Evolutionary conservation across 2,888 invertebrate genomes (phyloP).

Genomic region (Drosophila kambysellisi): DNA sequence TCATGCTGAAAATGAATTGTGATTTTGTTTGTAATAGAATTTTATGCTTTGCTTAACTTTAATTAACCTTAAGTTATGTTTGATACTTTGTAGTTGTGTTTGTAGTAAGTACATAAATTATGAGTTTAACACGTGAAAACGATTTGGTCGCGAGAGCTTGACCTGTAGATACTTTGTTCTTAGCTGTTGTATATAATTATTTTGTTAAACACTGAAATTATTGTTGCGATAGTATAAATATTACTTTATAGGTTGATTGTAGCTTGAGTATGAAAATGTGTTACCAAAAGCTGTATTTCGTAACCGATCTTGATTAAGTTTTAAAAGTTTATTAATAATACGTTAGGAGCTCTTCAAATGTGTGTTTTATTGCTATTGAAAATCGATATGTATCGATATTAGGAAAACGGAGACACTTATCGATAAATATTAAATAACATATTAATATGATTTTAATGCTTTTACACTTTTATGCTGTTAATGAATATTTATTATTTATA

Average conservation of each 20-base stretch:
- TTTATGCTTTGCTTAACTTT: neutral
- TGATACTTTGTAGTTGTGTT: neutral
- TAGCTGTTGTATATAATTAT: neutral
- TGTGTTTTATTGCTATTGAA: neutral
- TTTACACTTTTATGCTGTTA: neutral
- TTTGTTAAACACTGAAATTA: neutral
- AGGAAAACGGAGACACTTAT: neutral
- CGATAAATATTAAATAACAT: too few species aligned
- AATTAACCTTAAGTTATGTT: neutral
- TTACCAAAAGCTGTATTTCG: neutral
- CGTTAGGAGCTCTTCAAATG: neutral
- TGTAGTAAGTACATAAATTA: neutral
- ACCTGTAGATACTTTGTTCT: neutral
- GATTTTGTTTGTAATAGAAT: neutral
- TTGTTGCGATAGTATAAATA: neutral
- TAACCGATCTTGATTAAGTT: too few species aligned
- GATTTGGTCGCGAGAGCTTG: neutral
- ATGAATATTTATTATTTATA: neutral
- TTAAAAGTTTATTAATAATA: neutral
- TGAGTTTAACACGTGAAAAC: neutral
- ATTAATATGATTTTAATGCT: too few species aligned
- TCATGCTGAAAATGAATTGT: neutral
- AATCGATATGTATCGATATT: neutral
- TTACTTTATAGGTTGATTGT: neutral
- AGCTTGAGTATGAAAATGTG: neutral